Evolutionary conservation across 2,113 vertebrate genomes (phyloP).

Genomic region (Pedetes capensis): DNA sequence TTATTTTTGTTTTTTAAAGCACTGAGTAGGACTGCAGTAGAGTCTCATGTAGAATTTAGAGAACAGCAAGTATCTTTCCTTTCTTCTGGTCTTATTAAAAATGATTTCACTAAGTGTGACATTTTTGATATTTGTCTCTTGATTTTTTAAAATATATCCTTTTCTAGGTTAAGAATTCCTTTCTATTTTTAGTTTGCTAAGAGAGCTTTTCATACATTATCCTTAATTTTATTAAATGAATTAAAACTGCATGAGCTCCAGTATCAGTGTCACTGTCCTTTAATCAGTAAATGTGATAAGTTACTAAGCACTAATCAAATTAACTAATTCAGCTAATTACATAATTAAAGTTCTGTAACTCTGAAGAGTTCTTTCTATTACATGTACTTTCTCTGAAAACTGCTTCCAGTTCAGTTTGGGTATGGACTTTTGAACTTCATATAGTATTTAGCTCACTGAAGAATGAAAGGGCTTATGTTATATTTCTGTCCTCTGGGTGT

Average conservation of each 20-base stretch:
- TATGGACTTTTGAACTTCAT: not conserved
- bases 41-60: not conserved
- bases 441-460: not conserved
- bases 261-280: not conserved
- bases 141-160: not conserved
- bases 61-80: not conserved
- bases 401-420: not conserved
- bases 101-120: not conserved
- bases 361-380: not conserved
- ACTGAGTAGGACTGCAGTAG: not conserved
- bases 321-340: not conserved
- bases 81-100: not conserved
- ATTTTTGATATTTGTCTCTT: not conserved
- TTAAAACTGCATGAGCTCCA: not conserved
- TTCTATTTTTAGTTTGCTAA: not conserved
- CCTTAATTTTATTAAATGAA: not conserved
- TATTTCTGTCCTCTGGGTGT: not conserved
- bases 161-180: not conserved
- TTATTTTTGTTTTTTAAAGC: not conserved
- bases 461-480: not conserved
- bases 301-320: not conserved
- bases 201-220: not conserved
- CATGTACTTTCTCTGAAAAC: not conserved
- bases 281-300: not conserved
- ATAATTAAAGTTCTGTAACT: not conserved